Evolutionary conservation across 2,888 invertebrate genomes (phyloP), one percentile per base, ranked within the genome.

Genomic region (Sabellastarte sp.): DNA sequence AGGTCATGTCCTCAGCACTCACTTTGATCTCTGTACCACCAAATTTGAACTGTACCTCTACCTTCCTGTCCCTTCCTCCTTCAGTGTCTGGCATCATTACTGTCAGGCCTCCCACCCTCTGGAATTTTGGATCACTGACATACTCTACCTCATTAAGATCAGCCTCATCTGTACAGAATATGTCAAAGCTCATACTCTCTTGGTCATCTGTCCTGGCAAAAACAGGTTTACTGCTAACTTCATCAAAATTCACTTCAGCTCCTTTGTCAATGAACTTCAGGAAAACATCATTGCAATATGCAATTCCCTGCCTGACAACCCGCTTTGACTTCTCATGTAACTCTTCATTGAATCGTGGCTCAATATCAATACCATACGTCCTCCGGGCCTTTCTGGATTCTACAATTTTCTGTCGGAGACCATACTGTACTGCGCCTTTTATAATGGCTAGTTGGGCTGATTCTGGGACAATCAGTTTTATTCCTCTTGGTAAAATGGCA

Each of bases 41-140:
- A 41, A 41, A 41, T 20, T 10, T 41, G 20, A 41, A 10, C 10
- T 20, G 41, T 41, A 20, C 20, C 41, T 10, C 10, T 15, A 41
- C 20, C 20, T 10, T 41, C 20, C 41, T 41, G 10, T 41, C 41
- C 41, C 20, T 41, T 41, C 41, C 41, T 41, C 10, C 10, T 20
- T 41, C 41, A 41, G 41, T 41, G 41, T 41, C 41, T 41, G 41
- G 41, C 41, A 41, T 41, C n/a, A n/a, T n/a, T n/a, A n/a, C n/a
- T n/a, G n/a, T n/a, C n/a, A n/a, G n/a, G n/a, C n/a, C n/a, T n/a
- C n/a, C n/a, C n/a, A n/a, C n/a, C n/a, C n/a, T n/a, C n/a, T n/a
- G n/a, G n/a, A n/a, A n/a, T n/a, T n/a, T n/a, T n/a, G n/a, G n/a
- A n/a, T n/a, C n/a, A n/a, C n/a, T n/a, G n/a, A n/a, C n/a, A n/a